phyloP scores from a whole-genome alignment of 2,797 vertebrate species.

The Sylvia borin region DNA sequence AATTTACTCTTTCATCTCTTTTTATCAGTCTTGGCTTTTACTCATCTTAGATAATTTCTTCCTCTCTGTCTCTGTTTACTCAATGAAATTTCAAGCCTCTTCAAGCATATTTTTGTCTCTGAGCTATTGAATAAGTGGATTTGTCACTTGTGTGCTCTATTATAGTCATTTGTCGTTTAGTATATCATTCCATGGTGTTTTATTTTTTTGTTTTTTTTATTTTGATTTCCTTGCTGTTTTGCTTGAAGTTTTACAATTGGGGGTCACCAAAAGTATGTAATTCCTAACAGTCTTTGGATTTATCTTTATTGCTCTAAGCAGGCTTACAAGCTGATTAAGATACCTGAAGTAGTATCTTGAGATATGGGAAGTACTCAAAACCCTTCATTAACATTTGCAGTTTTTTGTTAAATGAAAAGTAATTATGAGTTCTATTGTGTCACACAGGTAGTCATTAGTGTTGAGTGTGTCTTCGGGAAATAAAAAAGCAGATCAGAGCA shows the following conservation, averaged over 20 bases:
- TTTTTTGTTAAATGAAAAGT: constrained; percentile 52
- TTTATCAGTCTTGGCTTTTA: background rate
- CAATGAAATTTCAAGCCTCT: background rate
- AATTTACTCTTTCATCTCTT: constrained; percentile 12
- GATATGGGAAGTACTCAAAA: constrained; percentile 4
- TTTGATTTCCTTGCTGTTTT: background rate
- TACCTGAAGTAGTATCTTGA: background rate
- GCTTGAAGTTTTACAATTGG: background rate
- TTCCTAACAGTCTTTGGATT: background rate
- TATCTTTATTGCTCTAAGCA: constrained; percentile 36
- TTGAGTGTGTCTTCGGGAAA: constrained; percentile 37
- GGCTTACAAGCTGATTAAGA: background rate
- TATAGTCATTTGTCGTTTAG: background rate
- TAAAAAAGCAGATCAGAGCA: background rate
- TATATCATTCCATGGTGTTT: background rate
- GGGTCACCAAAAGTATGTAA: background rate
- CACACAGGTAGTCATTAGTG: constrained; percentile 10
- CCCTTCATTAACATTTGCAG: constrained; percentile 40
- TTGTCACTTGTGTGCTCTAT: background rate
- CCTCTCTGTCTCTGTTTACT: background rate
- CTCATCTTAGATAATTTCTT: background rate
- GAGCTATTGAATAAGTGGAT: background rate
- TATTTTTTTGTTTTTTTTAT: background rate
- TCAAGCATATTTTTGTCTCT: background rate
- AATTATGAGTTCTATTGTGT: constrained; percentile 27